Evolutionary conservation across 1,140 invertebrate genomes (phyloP), one percentile per base, ranked within the genome.

Genomic region (Homalodisca vitripennis): DNA sequence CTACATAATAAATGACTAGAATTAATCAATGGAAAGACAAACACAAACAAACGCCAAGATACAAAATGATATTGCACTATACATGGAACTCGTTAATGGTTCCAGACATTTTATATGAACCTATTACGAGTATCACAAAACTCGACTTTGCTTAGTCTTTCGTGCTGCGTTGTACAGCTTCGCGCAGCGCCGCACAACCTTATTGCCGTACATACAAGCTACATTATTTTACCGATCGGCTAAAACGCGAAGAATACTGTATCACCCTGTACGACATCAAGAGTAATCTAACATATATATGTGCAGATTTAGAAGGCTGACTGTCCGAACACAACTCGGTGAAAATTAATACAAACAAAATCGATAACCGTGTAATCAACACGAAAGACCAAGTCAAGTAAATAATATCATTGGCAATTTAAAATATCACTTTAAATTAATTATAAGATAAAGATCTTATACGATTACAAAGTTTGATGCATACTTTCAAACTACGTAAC

Each of bases 381-480:
- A 60, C 55, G 55, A 60, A 60, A 60, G 55, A 60, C 55, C 55
- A 60, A 60, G 55, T 60, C n/a, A 60, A 60, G 24, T 60, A 60
- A 60, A 60, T 60, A 60, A 60, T 60, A 60, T 60, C 55, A 60
- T 27, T 60, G 55, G 55, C 55, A 60, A 60, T 13, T 27, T 10
- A 60, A 60, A 60, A 60, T 60, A 60, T 60, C 55, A 30, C 55
- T 27, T 30, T 27, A 60, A 60, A 27, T 22, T 20, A 20, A 51
- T 51, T n/a, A n/a, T 60, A 60, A 27, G 14, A 6, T 60, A 27
- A 60, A 60, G 24, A 60, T 60, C 55, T 60, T 60, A 60, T 51
- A 51, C 10, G 55, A 26, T 60, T 41, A 60, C 6, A 22, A 60
- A 60, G 55, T 60, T 60, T 60, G 55, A 60, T 41, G 27, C 2